Base-by-base conservation (phyloP, 2,888 invertebrate species). In the Lycia hirtaria region DNA sequence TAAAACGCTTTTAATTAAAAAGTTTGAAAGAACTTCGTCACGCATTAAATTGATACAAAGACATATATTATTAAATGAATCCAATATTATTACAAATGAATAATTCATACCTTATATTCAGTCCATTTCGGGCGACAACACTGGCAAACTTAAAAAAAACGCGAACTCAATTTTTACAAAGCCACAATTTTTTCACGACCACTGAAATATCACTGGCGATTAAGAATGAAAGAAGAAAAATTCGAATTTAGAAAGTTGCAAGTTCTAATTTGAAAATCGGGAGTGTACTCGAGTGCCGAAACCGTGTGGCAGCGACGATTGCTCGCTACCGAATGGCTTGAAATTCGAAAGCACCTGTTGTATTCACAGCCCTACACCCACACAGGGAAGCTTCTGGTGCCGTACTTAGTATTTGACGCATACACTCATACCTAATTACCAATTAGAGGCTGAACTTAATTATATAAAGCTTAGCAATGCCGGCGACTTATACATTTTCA, bases 281-380 rank as follows among this genome's bases (percentile, higher is more conserved):
- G 61, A 44, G 51, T 49, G 50, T 47, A 6, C 20, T 52, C 20
- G 57, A 65, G 60, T 56, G 64, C 53, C 71, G 10, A 41, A 60
- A 32, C 57, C 87, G 85, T 79, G 80, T 81, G 81, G 65, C 78
- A 68, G 62, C 67, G 61, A 59, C 80, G 80, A 73, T 75, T 30
- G 77, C 59, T 67, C 71, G 70, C 67, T 76, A 81, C 80, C 79
- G 82, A 85, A 83, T 86, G 84, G 50, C 33, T 52, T 24, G 50
- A 37, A 53, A 28, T 7, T 44, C 48, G 53, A 50, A 33, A 40
- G 84, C 88, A 88, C 88, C 88, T 88, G 88, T 87, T 87, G 87
- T 83, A 58, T 80, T 71, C 68, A 40, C 69, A 68, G 71, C 72
- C 66, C 68, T 56, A 67, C 56, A 57, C 54, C 43, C 50, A 64